phyloP scores from a whole-genome alignment of 2,888 invertebrate species.

The Brachypalpus laphriformis region DNA sequence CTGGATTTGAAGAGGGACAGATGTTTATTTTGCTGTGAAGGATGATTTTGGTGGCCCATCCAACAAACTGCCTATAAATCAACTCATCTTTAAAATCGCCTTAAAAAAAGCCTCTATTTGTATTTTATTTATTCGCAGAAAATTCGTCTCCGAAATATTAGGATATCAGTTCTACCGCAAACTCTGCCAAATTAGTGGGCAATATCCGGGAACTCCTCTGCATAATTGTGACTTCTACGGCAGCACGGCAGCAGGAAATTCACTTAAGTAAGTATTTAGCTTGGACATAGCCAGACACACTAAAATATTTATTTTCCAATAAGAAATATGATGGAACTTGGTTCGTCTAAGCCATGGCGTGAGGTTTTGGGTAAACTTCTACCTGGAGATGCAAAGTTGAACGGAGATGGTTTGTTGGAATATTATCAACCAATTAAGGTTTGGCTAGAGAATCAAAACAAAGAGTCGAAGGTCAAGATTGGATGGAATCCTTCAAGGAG shows the following conservation, averaged over 20 bases:
- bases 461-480: slow-evolving; percentile 77
- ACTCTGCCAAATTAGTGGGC: slow-evolving; percentile 89
- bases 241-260: slow-evolving; percentile 89
- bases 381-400: slow-evolving; percentile 89
- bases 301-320: neutral
- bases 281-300: neutral
- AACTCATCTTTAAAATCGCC: too few species aligned
- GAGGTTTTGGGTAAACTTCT: slow-evolving; percentile 89
- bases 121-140: slow-evolving; percentile 83
- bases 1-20: too few species aligned
- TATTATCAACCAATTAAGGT: slow-evolving; percentile 87
- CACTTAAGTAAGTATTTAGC: slow-evolving; percentile 82
- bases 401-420: slow-evolving; percentile 89
- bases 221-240: slow-evolving; percentile 93
- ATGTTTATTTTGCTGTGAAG: too few species aligned
- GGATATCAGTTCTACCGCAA: slow-evolving; percentile 92
- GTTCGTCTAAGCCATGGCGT: slow-evolving; percentile 90
- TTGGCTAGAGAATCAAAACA: slow-evolving; percentile 78
- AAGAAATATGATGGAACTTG: slow-evolving; percentile 86
- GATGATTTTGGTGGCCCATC: too few species aligned
- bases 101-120: too few species aligned
- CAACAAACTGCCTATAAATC: too few species aligned
- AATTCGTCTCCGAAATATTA: slow-evolving; percentile 90
- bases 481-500: slow-evolving; percentile 80
- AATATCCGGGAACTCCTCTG: slow-evolving; percentile 88